A percentile compares a stretch with the other conserved stretches of the same genome.
Conservation (phyloP, 2,888 invertebrate genomes). For the Rhodophaea formosa region DNA sequence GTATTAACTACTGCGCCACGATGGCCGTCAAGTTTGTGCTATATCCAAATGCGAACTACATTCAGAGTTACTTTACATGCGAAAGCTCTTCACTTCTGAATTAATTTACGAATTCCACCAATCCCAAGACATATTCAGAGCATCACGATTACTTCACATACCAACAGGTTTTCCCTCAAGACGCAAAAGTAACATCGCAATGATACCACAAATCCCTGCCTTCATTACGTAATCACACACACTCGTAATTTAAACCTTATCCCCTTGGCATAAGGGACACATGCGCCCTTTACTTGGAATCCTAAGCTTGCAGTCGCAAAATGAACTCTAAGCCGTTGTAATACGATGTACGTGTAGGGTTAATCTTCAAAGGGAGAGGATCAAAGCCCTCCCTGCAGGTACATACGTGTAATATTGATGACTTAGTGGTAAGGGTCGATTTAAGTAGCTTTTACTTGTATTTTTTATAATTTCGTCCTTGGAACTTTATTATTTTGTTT, state of each 20-base stretch:
- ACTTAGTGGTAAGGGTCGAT: conserved; percentile 5
- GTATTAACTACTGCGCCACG: no score
- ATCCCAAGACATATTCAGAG: neutral
- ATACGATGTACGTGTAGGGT: neutral
- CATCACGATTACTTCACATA: neutral
- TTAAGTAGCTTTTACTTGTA: neutral
- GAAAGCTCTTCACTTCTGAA: no score
- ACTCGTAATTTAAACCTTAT: neutral
- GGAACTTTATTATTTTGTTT: neutral
- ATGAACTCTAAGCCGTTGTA: neutral
- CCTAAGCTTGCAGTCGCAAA: neutral
- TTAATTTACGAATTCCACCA: neutral
- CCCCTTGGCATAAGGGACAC: neutral
- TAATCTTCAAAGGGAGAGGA: neutral
- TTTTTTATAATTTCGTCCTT: neutral
- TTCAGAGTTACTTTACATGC: no score
- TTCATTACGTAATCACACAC: conserved; percentile 7
- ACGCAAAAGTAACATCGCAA: conserved; percentile 1
- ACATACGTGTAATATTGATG: conserved; percentile 10
- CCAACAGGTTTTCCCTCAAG: neutral
- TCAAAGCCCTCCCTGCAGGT: neutral
- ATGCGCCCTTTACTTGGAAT: no score
- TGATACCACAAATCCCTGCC: neutral
- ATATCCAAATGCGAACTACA: no score
- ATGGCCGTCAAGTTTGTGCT: no score